phyloP scores from a whole-genome alignment of 2,113 vertebrate genomes.

The Ceuthmochares aereus region DNA sequence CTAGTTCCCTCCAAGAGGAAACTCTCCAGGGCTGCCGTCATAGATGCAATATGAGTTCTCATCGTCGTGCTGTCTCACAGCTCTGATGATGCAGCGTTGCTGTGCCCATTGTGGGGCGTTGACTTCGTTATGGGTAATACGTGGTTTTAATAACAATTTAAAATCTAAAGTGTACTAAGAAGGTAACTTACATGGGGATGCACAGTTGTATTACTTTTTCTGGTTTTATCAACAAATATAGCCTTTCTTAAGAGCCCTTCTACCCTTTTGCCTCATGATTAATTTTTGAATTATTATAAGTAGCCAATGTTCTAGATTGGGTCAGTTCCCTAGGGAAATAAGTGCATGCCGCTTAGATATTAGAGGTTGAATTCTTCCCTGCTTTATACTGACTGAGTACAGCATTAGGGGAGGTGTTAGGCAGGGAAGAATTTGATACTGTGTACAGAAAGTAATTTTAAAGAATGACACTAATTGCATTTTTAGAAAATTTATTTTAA shows the following conservation, averaged over 20 bases:
- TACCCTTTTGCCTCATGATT: not conserved
- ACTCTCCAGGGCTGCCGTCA: not conserved
- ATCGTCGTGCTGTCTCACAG: not conserved
- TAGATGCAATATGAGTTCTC: fast-evolving
- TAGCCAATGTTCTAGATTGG: not conserved
- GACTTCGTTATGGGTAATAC: not conserved
- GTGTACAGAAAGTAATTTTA: not conserved
- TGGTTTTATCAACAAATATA: not conserved
- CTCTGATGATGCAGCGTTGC: fast-evolving
- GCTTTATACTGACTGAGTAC: not conserved
- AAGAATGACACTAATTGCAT: not conserved
- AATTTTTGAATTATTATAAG: conserved; percentile 38
- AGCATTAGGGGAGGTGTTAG: not conserved
- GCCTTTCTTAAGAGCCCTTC: not conserved
- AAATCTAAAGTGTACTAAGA: not conserved
- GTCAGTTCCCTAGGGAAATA: conserved; percentile 23
- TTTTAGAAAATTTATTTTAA: not conserved
- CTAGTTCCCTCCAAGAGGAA: not conserved
- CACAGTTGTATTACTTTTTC: not conserved
- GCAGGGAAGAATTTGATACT: not conserved
- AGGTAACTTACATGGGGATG: not conserved
- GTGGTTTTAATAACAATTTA: not conserved
- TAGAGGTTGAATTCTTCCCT: not conserved
- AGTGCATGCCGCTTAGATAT: not conserved
- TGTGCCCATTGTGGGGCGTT: fast-evolving